Evolutionary conservation across 2,888 invertebrate genomes (phyloP), one percentile per base, ranked within the genome.

Genomic region (Habrosyne pyritoides): DNA sequence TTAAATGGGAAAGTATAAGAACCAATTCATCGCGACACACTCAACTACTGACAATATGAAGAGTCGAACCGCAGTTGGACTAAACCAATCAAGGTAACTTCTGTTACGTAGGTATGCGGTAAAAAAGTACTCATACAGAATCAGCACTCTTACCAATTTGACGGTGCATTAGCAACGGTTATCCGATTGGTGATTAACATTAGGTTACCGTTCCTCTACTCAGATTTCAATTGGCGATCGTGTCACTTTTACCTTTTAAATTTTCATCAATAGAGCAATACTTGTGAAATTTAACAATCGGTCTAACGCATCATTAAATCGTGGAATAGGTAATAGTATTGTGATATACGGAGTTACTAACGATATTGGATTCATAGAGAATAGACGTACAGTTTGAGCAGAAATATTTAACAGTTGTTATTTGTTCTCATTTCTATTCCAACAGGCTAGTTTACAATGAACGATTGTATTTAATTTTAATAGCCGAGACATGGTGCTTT

Each of bases 61-160:
- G 55, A 22, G 55, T 47, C 26, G 55, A 67, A 18, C 54, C 56
- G 18, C 55, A 22, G 55, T 47, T 28, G 55, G 67, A 24, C 55
- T 67, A 59, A 61, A 60, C 64, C 67, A 73, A 73, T 74, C 60
- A 69, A 68, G 69, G 67, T 69, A 63, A 66, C 71, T 71, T 73
- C 66, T 75, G 69, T 75, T 75, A 74, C 69, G 71, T 24, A 24
- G 24, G 24, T 77, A 68, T 77, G 60, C 61, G 53, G 59, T 73
- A 67, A 78, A 81, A 28, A 78, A 78, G 63, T 73, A 60, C 72
- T 75, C 73, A 75, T 74, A 76, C 70, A 71, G 65, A 73, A 70
- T 75, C 70, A 69, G 67, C 68, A 73, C 79, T 84, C 75, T 83
- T 81, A 81, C 80, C 82, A 83, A 86, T 86, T 86, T 83, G 63